Base-by-base conservation (phyloP, 2,888 invertebrate species). In the Phengaris arion region DNA sequence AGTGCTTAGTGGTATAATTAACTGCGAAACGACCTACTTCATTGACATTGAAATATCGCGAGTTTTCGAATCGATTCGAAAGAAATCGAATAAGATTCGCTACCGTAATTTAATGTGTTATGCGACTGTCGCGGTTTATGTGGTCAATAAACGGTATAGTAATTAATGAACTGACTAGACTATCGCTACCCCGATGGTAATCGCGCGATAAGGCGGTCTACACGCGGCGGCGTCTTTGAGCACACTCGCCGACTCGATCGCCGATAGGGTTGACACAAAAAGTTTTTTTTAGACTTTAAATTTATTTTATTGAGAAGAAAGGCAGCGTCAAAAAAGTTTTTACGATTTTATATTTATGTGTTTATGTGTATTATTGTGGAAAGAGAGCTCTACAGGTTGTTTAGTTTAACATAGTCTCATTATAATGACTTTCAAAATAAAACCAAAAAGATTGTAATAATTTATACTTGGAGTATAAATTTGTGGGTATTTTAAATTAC, bases 181-280 rank as follows among this genome's bases (percentile, higher is more conserved):
- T 75, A 76, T 75, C 76, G 79, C 80, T 80, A 78, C 81, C 79
- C 79, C 80, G 81, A 79, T 80, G 82, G 81, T 81, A 80, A 82
- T 83, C 81, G 82, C 75, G 82, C 68, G 77, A 89, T 89, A 90
- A 85, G 84, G 81, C 80, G 79, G 78, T 83, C 55, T 87, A 87
- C 86, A 81, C 78, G 83, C 82, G 81, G 84, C 87, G 85, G 85
- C 81, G 77, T 81, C 90, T 91, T 91, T 91, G 89, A 83, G 73
- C 75, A 74, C 78, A 75, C 82, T 82, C 80, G 86, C 89, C 90
- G 89, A 87, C 86, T 86, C 85, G 86, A 90, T 88, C 85, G 84
- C 81, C 13, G 55, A 7, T 85, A 91, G 90, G 91, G 91, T 74
- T 90, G 87, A 0, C 84, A 68, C 81, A 15, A 45, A 22, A 68